Conservation (phyloP, 1,140 invertebrate species). For the Polyergus mexicanus region DNA sequence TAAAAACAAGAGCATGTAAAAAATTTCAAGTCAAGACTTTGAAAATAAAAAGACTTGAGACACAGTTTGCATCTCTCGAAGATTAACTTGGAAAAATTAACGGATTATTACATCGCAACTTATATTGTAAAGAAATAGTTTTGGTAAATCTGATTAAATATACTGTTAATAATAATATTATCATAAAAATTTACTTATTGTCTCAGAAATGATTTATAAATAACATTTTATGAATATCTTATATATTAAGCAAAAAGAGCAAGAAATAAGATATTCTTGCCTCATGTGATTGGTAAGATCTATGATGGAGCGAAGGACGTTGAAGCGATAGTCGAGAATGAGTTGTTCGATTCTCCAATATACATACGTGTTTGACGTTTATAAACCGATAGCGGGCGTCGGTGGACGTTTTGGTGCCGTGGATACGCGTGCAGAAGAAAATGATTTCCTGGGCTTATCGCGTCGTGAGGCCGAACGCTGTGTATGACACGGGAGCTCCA, state of each 20-base stretch:
- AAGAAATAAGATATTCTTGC: conserved; percentile 17
- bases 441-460: conserved; percentile 45
- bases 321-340: neutral
- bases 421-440: conserved; percentile 9
- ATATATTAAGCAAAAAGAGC: too few species aligned
- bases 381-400: conserved; percentile 33
- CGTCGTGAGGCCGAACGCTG: conserved; percentile 84
- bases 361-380: conserved; percentile 59
- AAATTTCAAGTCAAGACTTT: neutral
- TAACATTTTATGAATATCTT: neutral
- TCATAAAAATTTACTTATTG: neutral
- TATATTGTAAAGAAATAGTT: neutral
- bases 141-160: neutral
- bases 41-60: neutral
- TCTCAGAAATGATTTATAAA: neutral
- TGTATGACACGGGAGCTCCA: conserved; percentile 87
- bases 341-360: conserved; percentile 33
- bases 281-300: neutral
- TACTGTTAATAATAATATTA: conserved; percentile 7
- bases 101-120: neutral
- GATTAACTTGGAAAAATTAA: neutral
- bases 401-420: conserved; percentile 17
- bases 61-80: neutral
- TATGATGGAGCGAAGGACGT: conserved; percentile 11
- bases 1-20: neutral